Base-by-base conservation (phyloP, 1,140 invertebrate genomes). In the Latrodectus geometricus region DNA sequence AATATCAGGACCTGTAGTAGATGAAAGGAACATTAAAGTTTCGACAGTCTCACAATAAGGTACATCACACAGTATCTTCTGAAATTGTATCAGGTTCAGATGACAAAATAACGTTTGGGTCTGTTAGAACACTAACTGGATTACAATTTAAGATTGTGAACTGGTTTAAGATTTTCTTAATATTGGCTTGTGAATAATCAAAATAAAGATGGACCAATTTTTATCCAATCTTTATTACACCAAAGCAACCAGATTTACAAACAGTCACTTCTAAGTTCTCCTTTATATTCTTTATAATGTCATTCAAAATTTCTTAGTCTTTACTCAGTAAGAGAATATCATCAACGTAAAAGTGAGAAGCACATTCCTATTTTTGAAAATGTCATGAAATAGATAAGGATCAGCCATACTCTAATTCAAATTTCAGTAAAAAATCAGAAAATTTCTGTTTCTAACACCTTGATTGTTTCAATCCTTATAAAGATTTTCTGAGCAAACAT, bases 1-100 rank as follows among this genome's bases (percentile, higher is more conserved):
- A 12, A 90, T 89, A 70, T 90, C 89, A 0, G 89, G 88, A 61
- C 89, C 56, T 50, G 89, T 89, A 14, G 23, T 70, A 9, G 17
- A 56, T 8, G 82, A 35, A 48, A 88, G 12, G 52, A 88, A 89
- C 11, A 89, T 23, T 9, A 89, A 49, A 54, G 70, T 49, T 7
- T 88, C 88, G 23, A 89, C 50, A 0, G 88, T 80, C 73, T 89
- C 74, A 54, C 88, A 72, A 75, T 89, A 89, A 15, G 87, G 89
- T 11, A 87, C 17, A 1, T n/a, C n/a, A n/a, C n/a, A 12, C 49
- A 61, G 15, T 72, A 72, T 49, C 76, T 65, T 66, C 48, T 52
- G 15, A 21, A 7, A 56, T 17, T 61, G 14, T 14, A 81, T 75
- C 12, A 81, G 54, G 54, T 76, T 78, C 74, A 70, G 23, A 61